phyloP scores from a whole-genome alignment of 2,888 invertebrate genomes.

The Sussaba pulchella region DNA sequence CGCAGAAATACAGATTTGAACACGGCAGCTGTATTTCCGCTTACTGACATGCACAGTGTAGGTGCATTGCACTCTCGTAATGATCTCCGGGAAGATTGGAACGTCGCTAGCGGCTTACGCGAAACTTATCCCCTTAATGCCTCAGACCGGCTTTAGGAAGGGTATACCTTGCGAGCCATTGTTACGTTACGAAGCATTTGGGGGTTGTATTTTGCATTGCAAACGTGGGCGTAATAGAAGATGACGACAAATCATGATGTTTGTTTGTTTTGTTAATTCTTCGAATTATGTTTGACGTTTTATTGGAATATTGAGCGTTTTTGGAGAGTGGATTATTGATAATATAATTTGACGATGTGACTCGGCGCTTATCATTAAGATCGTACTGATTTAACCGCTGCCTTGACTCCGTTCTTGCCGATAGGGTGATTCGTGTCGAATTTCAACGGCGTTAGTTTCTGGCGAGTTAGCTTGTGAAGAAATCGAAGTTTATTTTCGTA shows the following conservation, averaged over 20 bases:
- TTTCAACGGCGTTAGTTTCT: not conserved
- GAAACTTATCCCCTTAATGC: too few relatives aligned
- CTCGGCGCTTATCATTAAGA: not conserved
- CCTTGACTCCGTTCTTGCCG: constrained; percentile 8
- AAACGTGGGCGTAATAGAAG: too few relatives aligned
- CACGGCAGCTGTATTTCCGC: not conserved
- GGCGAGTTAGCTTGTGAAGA: not conserved
- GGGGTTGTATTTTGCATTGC: too few relatives aligned
- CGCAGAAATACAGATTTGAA: constrained; percentile 14
- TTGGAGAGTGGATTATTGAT: too few relatives aligned
- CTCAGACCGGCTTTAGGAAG: too few relatives aligned
- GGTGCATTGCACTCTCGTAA: constrained; percentile 24
- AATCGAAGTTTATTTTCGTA: constrained; percentile 34
- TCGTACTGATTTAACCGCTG: not conserved
- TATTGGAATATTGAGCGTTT: too few relatives aligned
- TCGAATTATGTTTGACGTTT: too few relatives aligned
- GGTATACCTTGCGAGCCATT: too few relatives aligned
- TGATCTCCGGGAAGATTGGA: constrained; percentile 17
- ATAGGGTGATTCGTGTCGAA: constrained; percentile 21
- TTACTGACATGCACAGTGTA: not conserved
- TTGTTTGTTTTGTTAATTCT: too few relatives aligned
- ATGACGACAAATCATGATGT: too few relatives aligned
- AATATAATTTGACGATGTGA: not conserved
- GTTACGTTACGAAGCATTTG: too few relatives aligned
- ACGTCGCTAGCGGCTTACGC: constrained; percentile 31